These are phyloP conservation scores for Albula goreensis DNA, from an alignment of 2,113 vertebrate genomes.

Conservation along the genomic window DNA sequence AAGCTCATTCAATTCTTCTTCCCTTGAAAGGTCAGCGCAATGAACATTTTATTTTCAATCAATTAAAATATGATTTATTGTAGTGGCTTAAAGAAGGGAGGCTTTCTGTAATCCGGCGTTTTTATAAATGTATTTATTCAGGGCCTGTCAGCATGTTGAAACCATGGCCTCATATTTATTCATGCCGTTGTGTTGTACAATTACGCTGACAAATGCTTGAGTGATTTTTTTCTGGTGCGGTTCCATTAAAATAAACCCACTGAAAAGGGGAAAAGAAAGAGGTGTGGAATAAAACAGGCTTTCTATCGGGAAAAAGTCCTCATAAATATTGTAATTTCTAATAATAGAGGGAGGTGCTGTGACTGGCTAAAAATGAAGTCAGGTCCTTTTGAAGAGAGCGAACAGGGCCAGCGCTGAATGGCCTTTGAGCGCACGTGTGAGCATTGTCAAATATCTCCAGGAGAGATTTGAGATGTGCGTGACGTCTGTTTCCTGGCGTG, in stretches of 20 bases:
- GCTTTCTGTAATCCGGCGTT: conserved; percentile 30
- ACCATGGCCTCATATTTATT: conserved; percentile 60
- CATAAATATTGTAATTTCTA: conserved; percentile 76
- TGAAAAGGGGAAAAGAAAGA: conserved; percentile 37
- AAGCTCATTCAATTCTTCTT: conserved; percentile 18
- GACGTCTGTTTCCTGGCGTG: not conserved
- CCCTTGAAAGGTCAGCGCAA: conserved; percentile 51
- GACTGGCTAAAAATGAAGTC: conserved; percentile 65
- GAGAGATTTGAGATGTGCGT: not conserved
- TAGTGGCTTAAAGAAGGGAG: conserved; percentile 29
- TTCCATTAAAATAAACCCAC: conserved; percentile 66
- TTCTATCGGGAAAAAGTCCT: conserved; percentile 61
- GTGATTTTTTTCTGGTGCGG: conserved; percentile 57
- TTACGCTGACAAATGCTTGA: conserved; percentile 59
- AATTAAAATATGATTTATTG: conserved; percentile 57
- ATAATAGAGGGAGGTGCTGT: conserved; percentile 58
- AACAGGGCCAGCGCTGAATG: not conserved
- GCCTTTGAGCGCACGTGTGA: not conserved
- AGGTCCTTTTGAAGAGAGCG: conserved; percentile 50
- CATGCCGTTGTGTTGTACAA: conserved; percentile 59
- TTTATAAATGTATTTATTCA: conserved; percentile 56
- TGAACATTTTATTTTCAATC: conserved; percentile 51
- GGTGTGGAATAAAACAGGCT: conserved; percentile 49
- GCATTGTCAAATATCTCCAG: not conserved
- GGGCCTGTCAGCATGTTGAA: conserved; percentile 49